Conservation (phyloP, 2,888 invertebrate species). For the Leucophora obtusa region DNA sequence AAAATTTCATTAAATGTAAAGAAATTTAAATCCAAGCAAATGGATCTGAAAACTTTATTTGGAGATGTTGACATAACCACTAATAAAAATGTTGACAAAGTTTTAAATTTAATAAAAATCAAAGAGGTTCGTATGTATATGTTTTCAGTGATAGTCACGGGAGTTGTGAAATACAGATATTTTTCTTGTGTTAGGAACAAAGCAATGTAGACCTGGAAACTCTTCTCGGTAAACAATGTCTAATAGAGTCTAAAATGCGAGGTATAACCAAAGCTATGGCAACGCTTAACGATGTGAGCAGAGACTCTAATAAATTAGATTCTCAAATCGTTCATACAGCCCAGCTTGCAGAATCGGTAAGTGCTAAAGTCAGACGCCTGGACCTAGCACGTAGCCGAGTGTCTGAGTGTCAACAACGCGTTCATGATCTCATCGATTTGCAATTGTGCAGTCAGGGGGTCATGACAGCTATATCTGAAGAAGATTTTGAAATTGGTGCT, state of each 20-base stretch:
- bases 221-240: slow-evolving; percentile 86
- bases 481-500: slow-evolving; percentile 97
- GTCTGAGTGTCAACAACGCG: slow-evolving; percentile 94
- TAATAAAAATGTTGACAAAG: slow-evolving; percentile 1
- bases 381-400: slow-evolving; percentile 94
- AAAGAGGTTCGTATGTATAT: slow-evolving; percentile 16
- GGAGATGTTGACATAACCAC: background rate
- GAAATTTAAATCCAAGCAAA: background rate
- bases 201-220: slow-evolving; percentile 85
- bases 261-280: slow-evolving; percentile 89
- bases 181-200: slow-evolving; percentile 32
- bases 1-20: background rate
- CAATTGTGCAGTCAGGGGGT: slow-evolving; percentile 99
- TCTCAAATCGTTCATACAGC: slow-evolving; percentile 93
- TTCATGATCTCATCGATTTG: slow-evolving; percentile 95
- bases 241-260: slow-evolving; percentile 88
- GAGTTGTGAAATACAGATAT: background rate
- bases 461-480: slow-evolving; percentile 93
- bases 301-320: slow-evolving; percentile 88
- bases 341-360: slow-evolving; percentile 93
- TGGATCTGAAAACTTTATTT: slow-evolving; percentile 11
- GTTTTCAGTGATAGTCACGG: too few relatives aligned
- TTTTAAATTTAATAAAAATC: slow-evolving; percentile 17
- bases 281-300: slow-evolving; percentile 84
- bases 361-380: slow-evolving; percentile 92